Evolutionary conservation across 2,888 invertebrate species (phyloP), one percentile per base, ranked within the genome.

Genomic region (Leucophenga montana): DNA sequence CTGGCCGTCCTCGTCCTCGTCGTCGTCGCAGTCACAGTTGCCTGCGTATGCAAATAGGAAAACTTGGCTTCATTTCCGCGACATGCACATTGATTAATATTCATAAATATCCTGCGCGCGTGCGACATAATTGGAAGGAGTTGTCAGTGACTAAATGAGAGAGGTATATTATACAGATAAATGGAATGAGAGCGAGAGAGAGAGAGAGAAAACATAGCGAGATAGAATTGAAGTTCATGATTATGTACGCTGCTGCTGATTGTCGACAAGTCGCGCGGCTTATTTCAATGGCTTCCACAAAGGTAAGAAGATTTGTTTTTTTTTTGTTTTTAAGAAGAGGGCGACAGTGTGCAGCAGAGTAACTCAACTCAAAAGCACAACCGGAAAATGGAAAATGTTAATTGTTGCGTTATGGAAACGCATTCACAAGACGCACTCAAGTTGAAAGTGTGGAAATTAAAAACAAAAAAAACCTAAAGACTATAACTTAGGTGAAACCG

Each of bases 331-430:
- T n/a, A 9, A 9, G 1, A n/a, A 18, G 53, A n/a, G 53, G 22
- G 53, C 54, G 68, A 71, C 66, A 56, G 70, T 6, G 13, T 11
- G 44, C 27, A 31, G 66, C 68, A 18, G 44, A 46, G 67, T 57
- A 27, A 66, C 65, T 62, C 71, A 39, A 46, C n/a, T 56, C 18
- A 57, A 71, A 75, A 73, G 72, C 74, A 74, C 69, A 82, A 78
- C 78, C 83, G 83, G 85, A 83, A 85, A 85, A 84, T 84, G 79
- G 78, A 78, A 84, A 84, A 81, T 82, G 75, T 85, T 85, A 85
- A 85, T 85, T 81, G 78, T 76, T 71, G 75, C 70, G 62, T 61
- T 61, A 13, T 75, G 67, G 77, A 74, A 39, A 39, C 78, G 77
- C 82, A 81, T 80, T 82, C 81, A 80, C 6, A 20, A 75, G 73